Conservation (phyloP, 2,888 invertebrate genomes). For the Eubasilissa splendida region DNA sequence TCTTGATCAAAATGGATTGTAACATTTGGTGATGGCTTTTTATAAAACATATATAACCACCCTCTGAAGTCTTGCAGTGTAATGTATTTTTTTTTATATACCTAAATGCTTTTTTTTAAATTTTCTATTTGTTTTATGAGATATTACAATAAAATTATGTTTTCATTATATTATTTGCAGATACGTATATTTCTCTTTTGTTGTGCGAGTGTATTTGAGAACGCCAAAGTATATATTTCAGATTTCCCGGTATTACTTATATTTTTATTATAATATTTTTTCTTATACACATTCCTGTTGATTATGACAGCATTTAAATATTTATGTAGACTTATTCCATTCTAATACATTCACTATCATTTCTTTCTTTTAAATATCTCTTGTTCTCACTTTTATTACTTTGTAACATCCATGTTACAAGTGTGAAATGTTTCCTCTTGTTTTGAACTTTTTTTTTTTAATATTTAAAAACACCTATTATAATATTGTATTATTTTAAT, state of each 20-base stretch:
- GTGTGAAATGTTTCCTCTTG: no score
- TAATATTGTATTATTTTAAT: background rate
- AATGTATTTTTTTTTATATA: constrained; percentile 14
- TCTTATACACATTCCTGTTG: constrained; percentile 16
- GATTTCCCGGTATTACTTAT: no score
- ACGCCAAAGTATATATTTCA: no score
- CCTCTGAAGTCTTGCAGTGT: constrained; percentile 18
- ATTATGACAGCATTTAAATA: background rate
- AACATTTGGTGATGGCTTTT: constrained; percentile 1
- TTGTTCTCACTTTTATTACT: no score
- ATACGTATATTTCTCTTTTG: constrained; percentile 9
- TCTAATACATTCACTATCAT: background rate
- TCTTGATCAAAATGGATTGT: background rate
- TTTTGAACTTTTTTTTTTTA: background rate
- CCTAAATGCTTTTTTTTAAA: constrained; percentile 22
- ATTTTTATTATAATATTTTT: background rate
- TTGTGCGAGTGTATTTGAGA: background rate
- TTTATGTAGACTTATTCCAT: background rate
- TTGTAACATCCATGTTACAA: no score
- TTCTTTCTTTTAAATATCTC: no score
- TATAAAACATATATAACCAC: constrained; percentile 20
- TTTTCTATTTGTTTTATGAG: constrained; percentile 18
- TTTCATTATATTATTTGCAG: background rate
- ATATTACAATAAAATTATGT: background rate
- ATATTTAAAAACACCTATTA: background rate